Evolutionary conservation across 37 sponge, comb jelly and placozoan genomes (phyloP).

Genomic region (Oscarella lobularis): DNA sequence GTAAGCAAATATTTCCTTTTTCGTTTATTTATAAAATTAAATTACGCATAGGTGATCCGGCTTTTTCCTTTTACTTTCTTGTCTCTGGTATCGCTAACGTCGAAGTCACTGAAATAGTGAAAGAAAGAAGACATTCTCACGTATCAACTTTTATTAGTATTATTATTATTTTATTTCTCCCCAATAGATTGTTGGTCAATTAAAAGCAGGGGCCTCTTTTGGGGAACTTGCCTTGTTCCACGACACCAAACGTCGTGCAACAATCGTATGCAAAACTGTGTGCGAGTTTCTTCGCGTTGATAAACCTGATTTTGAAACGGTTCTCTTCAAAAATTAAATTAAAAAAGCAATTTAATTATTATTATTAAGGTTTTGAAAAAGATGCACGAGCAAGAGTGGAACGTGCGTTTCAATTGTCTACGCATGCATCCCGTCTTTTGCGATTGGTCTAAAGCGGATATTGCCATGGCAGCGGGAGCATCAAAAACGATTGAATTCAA

Average conservation of each 20-base stretch:
- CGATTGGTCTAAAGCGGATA: background rate
- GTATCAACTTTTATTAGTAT: no score
- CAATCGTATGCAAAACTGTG: conserved; percentile 56
- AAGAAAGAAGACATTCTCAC: no score
- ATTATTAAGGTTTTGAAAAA: background rate
- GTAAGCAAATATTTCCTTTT: conserved; percentile 6
- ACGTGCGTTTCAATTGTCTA: background rate
- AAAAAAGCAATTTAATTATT: background rate
- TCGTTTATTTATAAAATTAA: background rate
- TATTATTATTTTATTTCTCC: no score
- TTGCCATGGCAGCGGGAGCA: background rate
- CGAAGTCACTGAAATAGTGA: conserved; percentile 42
- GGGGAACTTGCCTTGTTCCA: conserved; percentile 70
- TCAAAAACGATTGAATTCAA: background rate
- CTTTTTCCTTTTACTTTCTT: conserved; percentile 64
- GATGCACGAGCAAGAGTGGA: background rate
- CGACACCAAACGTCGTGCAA: conserved; percentile 31
- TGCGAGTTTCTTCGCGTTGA: conserved; percentile 55
- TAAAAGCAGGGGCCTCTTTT: conserved; percentile 55
- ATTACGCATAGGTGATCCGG: conserved; percentile 16
- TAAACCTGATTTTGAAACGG: conserved; percentile 43
- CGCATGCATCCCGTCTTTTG: background rate
- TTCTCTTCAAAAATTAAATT: background rate
- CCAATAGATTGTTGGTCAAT: conserved; percentile 33
- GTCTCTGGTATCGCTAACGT: conserved; percentile 51